A percentile compares a stretch with the other conserved stretches of the same genome.
Conservation (phyloP, 2,113 vertebrate genomes). For the Odocoileus virginianus region DNA sequence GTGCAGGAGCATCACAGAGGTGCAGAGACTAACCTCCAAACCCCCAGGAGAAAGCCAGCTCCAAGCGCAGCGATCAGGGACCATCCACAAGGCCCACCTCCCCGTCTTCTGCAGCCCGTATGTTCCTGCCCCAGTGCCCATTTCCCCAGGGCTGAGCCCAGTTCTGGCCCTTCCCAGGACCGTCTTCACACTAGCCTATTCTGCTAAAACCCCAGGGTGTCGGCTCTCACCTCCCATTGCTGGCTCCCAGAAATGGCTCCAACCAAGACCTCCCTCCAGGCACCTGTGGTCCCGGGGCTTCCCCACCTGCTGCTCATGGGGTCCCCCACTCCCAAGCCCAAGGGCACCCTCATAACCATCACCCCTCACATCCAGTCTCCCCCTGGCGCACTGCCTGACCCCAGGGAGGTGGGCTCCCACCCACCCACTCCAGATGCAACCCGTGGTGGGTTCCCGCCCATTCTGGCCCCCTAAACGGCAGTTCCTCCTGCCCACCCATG, state of each 20-base stretch:
- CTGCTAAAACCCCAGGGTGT: neutral
- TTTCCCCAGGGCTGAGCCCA: neutral
- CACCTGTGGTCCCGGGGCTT: neutral
- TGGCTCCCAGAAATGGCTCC: neutral
- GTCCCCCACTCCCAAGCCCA: accelerated
- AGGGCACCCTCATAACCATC: neutral
- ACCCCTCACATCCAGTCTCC: neutral
- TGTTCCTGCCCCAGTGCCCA: accelerated
- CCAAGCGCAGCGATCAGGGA: neutral
- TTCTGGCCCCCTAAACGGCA: neutral
- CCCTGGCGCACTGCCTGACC: no score
- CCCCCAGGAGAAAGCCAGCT: neutral
- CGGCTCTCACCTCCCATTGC: accelerated
- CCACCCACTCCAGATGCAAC: neutral
- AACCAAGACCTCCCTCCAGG: neutral
- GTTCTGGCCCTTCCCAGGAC: neutral
- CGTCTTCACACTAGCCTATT: neutral
- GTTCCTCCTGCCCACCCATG: accelerated
- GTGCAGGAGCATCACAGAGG: neutral
- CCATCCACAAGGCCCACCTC: neutral
- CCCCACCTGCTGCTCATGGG: neutral
- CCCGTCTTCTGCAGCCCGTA: neutral
- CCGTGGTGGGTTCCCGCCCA: accelerated
- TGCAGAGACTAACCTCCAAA: neutral
- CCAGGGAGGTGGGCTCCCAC: neutral